Evolutionary conservation across 64 coral and sea anemone genomes (phyloP).

Genomic region (Catalaphyllia jardinei): DNA sequence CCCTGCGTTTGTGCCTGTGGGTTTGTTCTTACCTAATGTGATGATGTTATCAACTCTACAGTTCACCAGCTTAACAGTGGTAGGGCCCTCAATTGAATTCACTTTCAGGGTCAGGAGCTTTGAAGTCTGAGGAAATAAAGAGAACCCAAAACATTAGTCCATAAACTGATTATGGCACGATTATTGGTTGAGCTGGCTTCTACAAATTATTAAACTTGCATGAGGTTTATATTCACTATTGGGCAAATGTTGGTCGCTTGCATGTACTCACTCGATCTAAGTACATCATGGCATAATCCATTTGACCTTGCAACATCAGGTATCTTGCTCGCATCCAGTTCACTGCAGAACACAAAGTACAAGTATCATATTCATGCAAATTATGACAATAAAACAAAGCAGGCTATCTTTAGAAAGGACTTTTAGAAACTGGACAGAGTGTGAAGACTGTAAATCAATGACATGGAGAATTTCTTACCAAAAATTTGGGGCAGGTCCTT

Average conservation of each 20-base stretch:
- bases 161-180: no score
- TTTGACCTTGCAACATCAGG: constrained; percentile 97
- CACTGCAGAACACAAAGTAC: constrained; percentile 50
- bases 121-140: constrained; percentile 55
- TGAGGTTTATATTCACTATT: no score
- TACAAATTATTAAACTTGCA: neutral
- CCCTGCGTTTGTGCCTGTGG: no score
- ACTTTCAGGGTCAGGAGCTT: constrained; percentile 83
- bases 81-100: constrained; percentile 81
- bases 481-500: no score
- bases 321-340: constrained; percentile 94
- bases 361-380: neutral
- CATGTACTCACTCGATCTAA: constrained; percentile 79
- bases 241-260: no score
- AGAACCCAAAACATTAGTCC: neutral
- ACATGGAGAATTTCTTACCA: no score
- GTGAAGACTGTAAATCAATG: no score
- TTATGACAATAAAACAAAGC: no score
- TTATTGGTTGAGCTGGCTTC: neutral
- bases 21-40: constrained; percentile 69
- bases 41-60: constrained; percentile 92
- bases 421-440: no score
- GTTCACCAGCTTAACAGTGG: constrained; percentile 89
- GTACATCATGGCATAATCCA: constrained; percentile 93
- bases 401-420: no score